Base-by-base conservation (phyloP, 53 echinoderm and acorn worm genomes). In the Mesocentrotus franciscanus region DNA sequence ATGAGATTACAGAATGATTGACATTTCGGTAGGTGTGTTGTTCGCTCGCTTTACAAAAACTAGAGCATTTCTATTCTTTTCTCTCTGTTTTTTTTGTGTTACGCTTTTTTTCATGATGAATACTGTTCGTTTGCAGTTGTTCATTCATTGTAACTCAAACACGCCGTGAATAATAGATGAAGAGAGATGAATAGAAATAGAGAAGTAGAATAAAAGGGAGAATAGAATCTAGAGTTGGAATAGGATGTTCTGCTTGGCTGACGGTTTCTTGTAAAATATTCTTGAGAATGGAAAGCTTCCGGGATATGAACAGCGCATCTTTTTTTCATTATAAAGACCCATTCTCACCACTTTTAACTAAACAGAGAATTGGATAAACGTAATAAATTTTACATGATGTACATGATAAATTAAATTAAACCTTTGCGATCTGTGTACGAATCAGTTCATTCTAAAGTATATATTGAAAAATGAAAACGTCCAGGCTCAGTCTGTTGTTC, bases 1-100 rank as follows among this genome's bases (percentile, higher is more conserved):
- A 91, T 91, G 91, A 66, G 66, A 91, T 91, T 62, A 22, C 91
- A 91, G 91, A 66, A 66, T 91, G 91, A 91, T 91, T 91, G 91
- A 91, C 91, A 35, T 64, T 87, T 87, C 87, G 87, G 85, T 58
- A 57, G 87, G 87, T 87, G 87, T 87, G 87, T 87, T 87, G 58
- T 57, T 87, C 87, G 10, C 27, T 49, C 9, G 56, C 87, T 58
- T 29, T 58, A 87, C 57, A 87, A 87, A 87, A 87, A 4, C 22
- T 33, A 87, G 57, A 56, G 87, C 57, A 58, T 58, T 87, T 57
- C 87, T 87, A 87, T 56, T 57, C 87, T 64, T 66, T 64, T 62
- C 66, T 91, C 90, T 32, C 20, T 91, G 22, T 91, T 58, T 60
- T 90, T 30, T 58, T 30, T 49, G 42, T 27, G 60, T 27, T 24